phyloP scores from a whole-genome alignment of 2,113 vertebrate species.

The Chiloscyllium plagiosum region DNA sequence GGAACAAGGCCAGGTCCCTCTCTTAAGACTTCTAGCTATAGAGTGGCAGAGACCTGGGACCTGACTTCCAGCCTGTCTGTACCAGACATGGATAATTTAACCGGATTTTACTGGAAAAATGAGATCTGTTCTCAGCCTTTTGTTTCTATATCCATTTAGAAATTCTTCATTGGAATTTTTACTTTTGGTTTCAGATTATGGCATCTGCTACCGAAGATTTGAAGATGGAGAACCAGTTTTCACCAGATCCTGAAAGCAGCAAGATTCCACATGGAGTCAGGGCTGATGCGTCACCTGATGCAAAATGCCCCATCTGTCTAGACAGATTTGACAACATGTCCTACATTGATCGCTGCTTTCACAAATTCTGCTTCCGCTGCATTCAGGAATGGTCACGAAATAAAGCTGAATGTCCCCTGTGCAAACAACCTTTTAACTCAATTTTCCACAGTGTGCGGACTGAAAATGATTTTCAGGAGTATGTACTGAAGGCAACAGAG shows the following conservation, averaged over 20 bases:
- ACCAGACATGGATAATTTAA: not conserved
- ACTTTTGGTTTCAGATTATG: constrained; percentile 57
- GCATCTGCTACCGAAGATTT: constrained; percentile 65
- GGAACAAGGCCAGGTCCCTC: not conserved
- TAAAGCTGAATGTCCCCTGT: constrained; percentile 93
- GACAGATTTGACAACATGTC: constrained; percentile 87
- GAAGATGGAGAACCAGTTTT: constrained; percentile 56
- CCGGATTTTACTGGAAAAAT: constrained; percentile 32
- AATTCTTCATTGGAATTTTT: not conserved
- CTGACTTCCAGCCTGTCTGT: constrained; percentile 37
- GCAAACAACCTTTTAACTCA: constrained; percentile 88
- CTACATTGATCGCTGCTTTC: constrained; percentile 79
- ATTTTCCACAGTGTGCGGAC: constrained; percentile 89
- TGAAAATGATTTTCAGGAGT: constrained; percentile 84
- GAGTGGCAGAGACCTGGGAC: rapidly evolving
- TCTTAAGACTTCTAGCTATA: not conserved
- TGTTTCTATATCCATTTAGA: not conserved
- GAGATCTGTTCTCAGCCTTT: constrained; percentile 43
- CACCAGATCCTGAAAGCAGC: constrained; percentile 55
- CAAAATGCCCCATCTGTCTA: constrained; percentile 94
- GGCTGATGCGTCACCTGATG: constrained; percentile 80
- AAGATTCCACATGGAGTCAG: constrained; percentile 56
- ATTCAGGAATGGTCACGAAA: constrained; percentile 96
- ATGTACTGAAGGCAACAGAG: constrained; percentile 64
- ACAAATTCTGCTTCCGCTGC: constrained; percentile 91